A percentile compares a stretch with the other conserved stretches of the same genome.
These are phyloP conservation scores for Tragulus kanchil DNA, from an alignment of 2,113 vertebrate species.

Conservation along the genomic window DNA sequence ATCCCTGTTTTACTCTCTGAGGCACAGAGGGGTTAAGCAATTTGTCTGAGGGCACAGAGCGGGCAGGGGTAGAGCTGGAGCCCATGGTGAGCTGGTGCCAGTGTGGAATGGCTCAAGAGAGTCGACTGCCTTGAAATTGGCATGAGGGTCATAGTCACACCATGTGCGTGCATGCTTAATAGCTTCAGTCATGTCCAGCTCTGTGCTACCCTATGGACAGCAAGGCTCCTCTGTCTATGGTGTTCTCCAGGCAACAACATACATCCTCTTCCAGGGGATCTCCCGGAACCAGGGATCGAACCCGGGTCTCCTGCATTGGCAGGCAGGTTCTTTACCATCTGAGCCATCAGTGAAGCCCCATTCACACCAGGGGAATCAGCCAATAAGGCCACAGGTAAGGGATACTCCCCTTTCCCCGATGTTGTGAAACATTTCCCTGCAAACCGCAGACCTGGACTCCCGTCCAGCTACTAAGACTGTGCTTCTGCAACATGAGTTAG, in stretches of 20 bases:
- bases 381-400: not conserved
- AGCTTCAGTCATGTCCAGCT: not conserved
- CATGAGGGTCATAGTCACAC: not conserved
- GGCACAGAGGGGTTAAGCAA: not conserved
- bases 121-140: not conserved
- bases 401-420: not conserved
- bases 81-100: not conserved
- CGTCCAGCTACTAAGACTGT: fast-evolving
- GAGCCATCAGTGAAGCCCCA: not conserved
- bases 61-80: not conserved
- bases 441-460: fast-evolving
- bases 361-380: not conserved
- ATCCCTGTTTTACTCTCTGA: not conserved
- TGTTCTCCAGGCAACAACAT: not conserved
- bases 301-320: not conserved
- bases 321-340: not conserved
- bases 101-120: fast-evolving
- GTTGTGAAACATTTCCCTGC: not conserved
- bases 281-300: not conserved
- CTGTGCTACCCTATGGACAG: not conserved
- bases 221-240: not conserved
- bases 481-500: no score
- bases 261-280: not conserved
- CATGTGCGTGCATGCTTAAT: not conserved
- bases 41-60: not conserved